Conservation (phyloP, 1,140 invertebrate species). For the Drosophila pandora region DNA sequence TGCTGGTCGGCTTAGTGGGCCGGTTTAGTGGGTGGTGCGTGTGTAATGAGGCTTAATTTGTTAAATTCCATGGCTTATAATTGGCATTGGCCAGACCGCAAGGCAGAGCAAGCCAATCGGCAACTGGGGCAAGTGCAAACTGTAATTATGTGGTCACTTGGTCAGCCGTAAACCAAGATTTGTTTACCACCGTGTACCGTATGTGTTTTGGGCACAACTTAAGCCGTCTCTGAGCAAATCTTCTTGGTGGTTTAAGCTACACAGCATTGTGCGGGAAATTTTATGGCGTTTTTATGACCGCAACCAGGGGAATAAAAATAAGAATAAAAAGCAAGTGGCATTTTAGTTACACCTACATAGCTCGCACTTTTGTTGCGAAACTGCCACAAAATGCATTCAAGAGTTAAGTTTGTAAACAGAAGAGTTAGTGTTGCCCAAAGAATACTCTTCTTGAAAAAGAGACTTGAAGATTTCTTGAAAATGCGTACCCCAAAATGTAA, state of each 20-base stretch:
- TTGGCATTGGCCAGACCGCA: slow-evolving; percentile 70
- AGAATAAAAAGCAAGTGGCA: slow-evolving; percentile 69
- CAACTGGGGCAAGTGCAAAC: slow-evolving; percentile 62
- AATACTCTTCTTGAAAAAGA: not conserved
- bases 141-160: slow-evolving; percentile 77
- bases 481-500: too few species aligned
- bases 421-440: slow-evolving; percentile 1
- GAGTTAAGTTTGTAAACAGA: slow-evolving; percentile 52
- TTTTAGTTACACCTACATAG: slow-evolving; percentile 70
- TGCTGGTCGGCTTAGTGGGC: slow-evolving; percentile 8
- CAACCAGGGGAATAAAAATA: slow-evolving; percentile 27
- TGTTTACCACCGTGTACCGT: slow-evolving; percentile 11
- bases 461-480: too few species aligned
- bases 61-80: slow-evolving; percentile 80
- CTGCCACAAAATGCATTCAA: slow-evolving; percentile 66
- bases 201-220: slow-evolving; percentile 12
- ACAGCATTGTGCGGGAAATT: slow-evolving; percentile 21
- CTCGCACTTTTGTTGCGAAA: slow-evolving; percentile 37
- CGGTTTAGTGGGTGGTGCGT: slow-evolving; percentile 1
- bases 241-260: slow-evolving; percentile 38
- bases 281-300: slow-evolving; percentile 39
- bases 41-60: slow-evolving; percentile 79
- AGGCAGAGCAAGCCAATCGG: slow-evolving; percentile 53
- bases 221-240: slow-evolving; percentile 18
- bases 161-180: slow-evolving; percentile 48